These are phyloP conservation scores for Arion vulgaris DNA, from an alignment of 1,140 invertebrate genomes.

Conservation along the genomic window DNA sequence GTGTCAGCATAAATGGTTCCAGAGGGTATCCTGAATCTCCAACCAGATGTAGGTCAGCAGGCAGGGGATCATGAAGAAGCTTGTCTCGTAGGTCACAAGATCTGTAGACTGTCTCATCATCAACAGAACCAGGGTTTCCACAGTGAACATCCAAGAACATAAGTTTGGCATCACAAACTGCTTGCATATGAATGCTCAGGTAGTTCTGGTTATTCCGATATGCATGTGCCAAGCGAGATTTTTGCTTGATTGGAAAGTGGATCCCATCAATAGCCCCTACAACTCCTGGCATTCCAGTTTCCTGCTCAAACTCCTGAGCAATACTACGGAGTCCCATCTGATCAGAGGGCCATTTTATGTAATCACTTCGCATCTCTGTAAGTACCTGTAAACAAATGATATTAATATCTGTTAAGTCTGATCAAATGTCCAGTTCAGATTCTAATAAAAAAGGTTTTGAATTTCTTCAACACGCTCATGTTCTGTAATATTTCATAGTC, in stretches of 20 bases:
- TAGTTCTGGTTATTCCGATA: constrained; percentile 72
- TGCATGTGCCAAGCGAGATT: constrained; percentile 68
- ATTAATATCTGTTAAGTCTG: background rate
- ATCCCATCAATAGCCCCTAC: constrained; percentile 72
- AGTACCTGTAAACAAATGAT: constrained; percentile 23
- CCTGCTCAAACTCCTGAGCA: constrained; percentile 40
- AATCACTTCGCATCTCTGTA: constrained; percentile 42
- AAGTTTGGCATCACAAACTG: constrained; percentile 63
- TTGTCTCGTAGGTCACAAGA: constrained; percentile 39
- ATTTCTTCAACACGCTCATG: too few relatives aligned
- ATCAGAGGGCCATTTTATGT: constrained; percentile 33
- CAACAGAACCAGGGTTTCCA: constrained; percentile 67
- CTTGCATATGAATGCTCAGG: constrained; percentile 71
- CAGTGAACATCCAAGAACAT: constrained; percentile 68
- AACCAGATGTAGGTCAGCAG: constrained; percentile 36
- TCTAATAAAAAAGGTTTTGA: too few relatives aligned
- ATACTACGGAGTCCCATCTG: constrained; percentile 32
- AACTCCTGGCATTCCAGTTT: constrained; percentile 61
- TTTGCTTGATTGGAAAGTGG: constrained; percentile 71
- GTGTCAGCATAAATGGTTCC: constrained; percentile 38
- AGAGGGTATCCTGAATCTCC: constrained; percentile 40
- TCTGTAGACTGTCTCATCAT: constrained; percentile 46
- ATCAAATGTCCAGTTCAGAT: too few relatives aligned
- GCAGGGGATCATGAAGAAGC: constrained; percentile 37
- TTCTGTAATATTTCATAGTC: too few relatives aligned